A percentile compares a stretch with the other conserved stretches of the same genome.
phyloP scores from a whole-genome alignment of 2,797 vertebrate genomes.

The Danio jaintianensis region DNA sequence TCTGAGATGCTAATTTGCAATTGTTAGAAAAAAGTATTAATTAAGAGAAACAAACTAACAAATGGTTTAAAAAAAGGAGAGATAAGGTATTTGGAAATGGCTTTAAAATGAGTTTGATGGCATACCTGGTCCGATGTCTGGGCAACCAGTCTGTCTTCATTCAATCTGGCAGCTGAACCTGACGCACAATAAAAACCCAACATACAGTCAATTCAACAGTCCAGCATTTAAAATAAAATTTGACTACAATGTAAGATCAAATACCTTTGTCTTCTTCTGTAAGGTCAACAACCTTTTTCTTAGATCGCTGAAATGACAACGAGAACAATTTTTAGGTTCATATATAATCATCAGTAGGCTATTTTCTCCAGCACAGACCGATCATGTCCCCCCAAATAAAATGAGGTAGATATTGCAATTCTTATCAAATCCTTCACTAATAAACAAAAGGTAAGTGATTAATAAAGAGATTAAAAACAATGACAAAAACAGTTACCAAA shows the following conservation, averaged over 20 bases:
- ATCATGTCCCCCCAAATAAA: no score
- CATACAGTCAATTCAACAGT: neutral
- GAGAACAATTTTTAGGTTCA: neutral
- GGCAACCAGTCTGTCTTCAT: neutral
- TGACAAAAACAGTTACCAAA: constrained; percentile 44
- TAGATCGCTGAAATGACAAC: constrained; percentile 38
- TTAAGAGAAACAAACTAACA: no score
- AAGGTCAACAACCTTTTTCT: constrained; percentile 48
- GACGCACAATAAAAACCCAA: constrained; percentile 5
- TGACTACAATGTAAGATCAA: neutral
- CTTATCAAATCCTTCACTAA: neutral
- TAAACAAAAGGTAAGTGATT: neutral
- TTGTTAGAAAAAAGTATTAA: no score
- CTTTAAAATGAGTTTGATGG: neutral
- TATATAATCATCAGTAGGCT: neutral
- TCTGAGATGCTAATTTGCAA: no score
- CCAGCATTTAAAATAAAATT: neutral
- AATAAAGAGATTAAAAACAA: neutral
- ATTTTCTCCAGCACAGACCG: neutral
- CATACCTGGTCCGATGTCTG: constrained; percentile 22
- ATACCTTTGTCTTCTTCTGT: constrained; percentile 47
- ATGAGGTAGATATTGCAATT: neutral
- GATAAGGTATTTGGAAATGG: no score
- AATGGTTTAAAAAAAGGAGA: no score
- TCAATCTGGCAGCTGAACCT: constrained; percentile 27